Conservation (phyloP, 1,140 invertebrate genomes). For the Eulimnadia texana region DNA sequence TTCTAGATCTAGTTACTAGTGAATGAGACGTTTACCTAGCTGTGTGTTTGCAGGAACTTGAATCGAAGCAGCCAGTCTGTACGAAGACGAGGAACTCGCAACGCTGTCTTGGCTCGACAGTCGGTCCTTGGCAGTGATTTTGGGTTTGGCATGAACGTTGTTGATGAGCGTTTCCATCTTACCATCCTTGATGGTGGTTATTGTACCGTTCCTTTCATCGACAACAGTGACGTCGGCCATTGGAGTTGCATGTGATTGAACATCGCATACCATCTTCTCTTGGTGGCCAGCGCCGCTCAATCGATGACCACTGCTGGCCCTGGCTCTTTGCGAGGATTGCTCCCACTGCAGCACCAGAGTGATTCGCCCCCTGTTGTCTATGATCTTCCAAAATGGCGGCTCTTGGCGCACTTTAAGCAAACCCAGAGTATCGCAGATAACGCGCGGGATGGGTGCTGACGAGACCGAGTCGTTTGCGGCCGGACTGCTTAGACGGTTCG, state of each 20-base stretch:
- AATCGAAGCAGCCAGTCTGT: background rate
- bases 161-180: conserved; percentile 40
- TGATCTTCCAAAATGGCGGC: conserved; percentile 82
- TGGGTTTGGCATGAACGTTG: conserved; percentile 52
- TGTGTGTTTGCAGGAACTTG: background rate
- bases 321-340: conserved; percentile 32
- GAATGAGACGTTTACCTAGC: too few relatives aligned
- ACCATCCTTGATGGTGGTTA: conserved; percentile 26
- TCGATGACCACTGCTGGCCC: conserved; percentile 4
- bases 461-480: background rate
- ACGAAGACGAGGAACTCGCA: conserved; percentile 15
- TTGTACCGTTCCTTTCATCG: conserved; percentile 28
- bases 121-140: conserved; percentile 33
- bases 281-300: too few relatives aligned
- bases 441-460: conserved; percentile 74
- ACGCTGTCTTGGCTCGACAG: conserved; percentile 19
- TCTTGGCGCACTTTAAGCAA: conserved; percentile 12
- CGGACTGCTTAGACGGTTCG: conserved; percentile 6
- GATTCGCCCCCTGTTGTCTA: conserved; percentile 87
- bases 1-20: too few relatives aligned
- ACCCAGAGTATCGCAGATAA: conserved; percentile 70
- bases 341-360: conserved; percentile 87
- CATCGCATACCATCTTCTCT: conserved; percentile 13
- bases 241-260: conserved; percentile 4
- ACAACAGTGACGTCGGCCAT: conserved; percentile 25